Evolutionary conservation across 2,797 vertebrate species (phyloP).

Genomic region (Acrossocheilus wenchowensis): DNA sequence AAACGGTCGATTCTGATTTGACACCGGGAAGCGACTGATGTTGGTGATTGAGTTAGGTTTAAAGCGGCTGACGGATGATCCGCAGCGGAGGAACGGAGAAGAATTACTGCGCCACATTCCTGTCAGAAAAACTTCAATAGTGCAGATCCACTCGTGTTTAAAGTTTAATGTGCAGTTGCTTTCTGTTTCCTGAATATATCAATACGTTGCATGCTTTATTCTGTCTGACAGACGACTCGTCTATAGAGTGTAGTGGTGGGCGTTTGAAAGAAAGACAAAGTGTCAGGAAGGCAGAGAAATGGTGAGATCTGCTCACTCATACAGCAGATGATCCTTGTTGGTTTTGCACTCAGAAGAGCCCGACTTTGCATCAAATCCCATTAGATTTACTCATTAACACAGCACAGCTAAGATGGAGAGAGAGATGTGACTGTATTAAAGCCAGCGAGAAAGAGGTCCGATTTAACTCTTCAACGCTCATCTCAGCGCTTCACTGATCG

Average conservation of each 20-base stretch:
- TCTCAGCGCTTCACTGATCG: too few relatives aligned
- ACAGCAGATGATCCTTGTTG: background rate
- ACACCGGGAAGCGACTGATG: background rate
- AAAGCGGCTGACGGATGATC: conserved; percentile 12
- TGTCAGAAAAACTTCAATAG: background rate
- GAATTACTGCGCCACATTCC: background rate
- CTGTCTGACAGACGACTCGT: background rate
- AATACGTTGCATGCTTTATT: background rate
- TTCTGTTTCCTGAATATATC: conserved; percentile 10
- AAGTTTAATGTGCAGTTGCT: background rate
- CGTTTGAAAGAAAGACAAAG: conserved; percentile 35
- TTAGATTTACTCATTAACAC: conserved; percentile 36
- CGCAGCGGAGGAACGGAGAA: background rate
- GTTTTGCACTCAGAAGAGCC: conserved; percentile 19
- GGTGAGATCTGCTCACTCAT: conserved; percentile 51
- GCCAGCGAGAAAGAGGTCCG: background rate
- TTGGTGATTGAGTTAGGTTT: background rate
- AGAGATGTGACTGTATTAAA: background rate
- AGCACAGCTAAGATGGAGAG: background rate
- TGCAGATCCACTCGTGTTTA: background rate
- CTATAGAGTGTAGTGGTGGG: background rate
- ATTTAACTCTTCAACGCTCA: background rate
- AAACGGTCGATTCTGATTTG: background rate
- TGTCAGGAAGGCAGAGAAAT: conserved; percentile 45
- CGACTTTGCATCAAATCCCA: conserved; percentile 53